Conservation (phyloP, 2,797 vertebrate genomes). For the Dromococcyx pavoninus region DNA sequence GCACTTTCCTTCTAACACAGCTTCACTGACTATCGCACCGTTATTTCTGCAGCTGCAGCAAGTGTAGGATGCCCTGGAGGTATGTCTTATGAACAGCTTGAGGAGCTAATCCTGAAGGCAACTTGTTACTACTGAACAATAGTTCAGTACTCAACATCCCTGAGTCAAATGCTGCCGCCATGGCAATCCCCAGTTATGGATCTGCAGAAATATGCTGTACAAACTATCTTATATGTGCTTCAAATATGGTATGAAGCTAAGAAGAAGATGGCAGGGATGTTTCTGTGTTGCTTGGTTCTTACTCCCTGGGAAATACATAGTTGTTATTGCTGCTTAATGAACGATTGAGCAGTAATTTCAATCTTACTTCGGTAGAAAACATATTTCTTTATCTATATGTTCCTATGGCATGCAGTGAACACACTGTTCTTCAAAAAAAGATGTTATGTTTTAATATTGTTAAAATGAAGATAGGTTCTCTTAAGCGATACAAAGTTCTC, state of each 20-base stretch:
- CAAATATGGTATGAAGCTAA: rapidly evolving
- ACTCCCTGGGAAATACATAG: not conserved
- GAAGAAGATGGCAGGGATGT: not conserved
- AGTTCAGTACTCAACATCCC: not conserved
- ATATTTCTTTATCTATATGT: not conserved
- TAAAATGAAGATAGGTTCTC: not conserved
- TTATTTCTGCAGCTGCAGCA: rapidly evolving
- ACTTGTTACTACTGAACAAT: not conserved
- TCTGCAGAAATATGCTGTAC: not conserved
- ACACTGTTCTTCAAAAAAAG: not conserved
- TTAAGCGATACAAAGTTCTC: not conserved
- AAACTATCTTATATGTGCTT: not conserved
- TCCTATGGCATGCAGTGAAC: not conserved
- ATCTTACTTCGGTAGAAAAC: not conserved
- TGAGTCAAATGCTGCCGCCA: not conserved
- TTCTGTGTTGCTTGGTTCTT: not conserved
- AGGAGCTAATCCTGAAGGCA: not conserved
- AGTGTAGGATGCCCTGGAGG: not conserved
- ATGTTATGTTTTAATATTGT: not conserved
- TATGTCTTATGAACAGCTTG: not conserved
- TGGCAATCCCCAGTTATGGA: not conserved
- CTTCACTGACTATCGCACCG: rapidly evolving
- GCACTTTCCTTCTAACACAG: not conserved
- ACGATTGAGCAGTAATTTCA: not conserved
- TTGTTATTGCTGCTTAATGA: not conserved